These are phyloP conservation scores for Ectropis crepuscularia DNA, from an alignment of 2,888 invertebrate genomes.

Conservation along the genomic window DNA sequence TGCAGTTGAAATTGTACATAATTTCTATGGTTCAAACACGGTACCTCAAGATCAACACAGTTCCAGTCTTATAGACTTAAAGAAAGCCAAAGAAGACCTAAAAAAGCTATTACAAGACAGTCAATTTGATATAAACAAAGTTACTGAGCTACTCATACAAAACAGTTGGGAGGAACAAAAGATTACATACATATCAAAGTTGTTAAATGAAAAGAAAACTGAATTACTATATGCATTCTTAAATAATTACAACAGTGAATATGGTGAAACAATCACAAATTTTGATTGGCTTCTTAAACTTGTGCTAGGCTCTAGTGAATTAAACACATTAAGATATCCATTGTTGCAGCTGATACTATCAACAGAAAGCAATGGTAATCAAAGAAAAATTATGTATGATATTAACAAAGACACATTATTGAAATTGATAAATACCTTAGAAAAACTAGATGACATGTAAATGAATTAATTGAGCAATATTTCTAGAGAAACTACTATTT, in stretches of 20 bases:
- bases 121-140: slow-evolving; percentile 50
- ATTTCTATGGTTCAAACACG: slow-evolving; percentile 45
- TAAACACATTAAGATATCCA: slow-evolving; percentile 63
- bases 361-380: slow-evolving; percentile 48
- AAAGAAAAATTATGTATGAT: slow-evolving; percentile 57
- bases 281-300: slow-evolving; percentile 68
- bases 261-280: slow-evolving; percentile 56
- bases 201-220: slow-evolving; percentile 51
- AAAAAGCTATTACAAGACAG: slow-evolving; percentile 49
- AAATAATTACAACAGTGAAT: slow-evolving; percentile 54
- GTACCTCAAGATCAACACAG: not conserved
- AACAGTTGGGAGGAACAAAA: slow-evolving; percentile 53
- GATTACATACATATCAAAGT: slow-evolving; percentile 43
- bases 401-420: slow-evolving; percentile 60
- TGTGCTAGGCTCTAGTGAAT: slow-evolving; percentile 66
- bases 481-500: too few relatives aligned
- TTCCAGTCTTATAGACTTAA: slow-evolving; percentile 9
- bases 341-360: slow-evolving; percentile 61
- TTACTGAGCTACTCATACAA: slow-evolving; percentile 42
- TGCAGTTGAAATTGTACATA: slow-evolving; percentile 49
- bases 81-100: slow-evolving; percentile 52
- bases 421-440: slow-evolving; percentile 61
- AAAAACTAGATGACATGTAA: slow-evolving; percentile 39
- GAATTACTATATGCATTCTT: slow-evolving; percentile 55
- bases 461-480: not conserved